A percentile compares a stretch with the other conserved stretches of the same genome.
These are phyloP conservation scores for Craniophora ligustri DNA, from an alignment of 2,888 invertebrate genomes.

Conservation along the genomic window DNA sequence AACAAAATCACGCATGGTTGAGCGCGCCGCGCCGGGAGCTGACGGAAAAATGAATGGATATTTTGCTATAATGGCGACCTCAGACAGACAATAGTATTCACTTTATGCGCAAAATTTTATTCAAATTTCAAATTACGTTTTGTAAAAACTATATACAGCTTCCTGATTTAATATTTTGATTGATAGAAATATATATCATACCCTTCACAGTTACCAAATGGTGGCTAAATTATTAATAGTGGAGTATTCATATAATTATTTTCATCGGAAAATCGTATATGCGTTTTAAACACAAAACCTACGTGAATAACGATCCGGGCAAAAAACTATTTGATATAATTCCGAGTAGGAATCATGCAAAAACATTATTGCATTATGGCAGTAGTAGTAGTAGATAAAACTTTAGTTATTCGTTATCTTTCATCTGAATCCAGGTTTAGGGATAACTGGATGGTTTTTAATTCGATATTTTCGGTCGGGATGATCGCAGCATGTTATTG, in stretches of 20 bases:
- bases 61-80: constrained; percentile 81
- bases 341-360: too few relatives aligned
- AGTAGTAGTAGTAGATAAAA: too few relatives aligned
- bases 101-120: constrained; percentile 40
- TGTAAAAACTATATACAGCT: constrained; percentile 2
- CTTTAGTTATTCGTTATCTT: not conserved
- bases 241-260: too few relatives aligned
- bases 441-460: constrained; percentile 18
- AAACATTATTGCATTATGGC: too few relatives aligned
- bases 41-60: constrained; percentile 82
- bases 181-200: not conserved
- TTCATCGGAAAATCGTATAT: too few relatives aligned
- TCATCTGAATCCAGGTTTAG: not conserved
- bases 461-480: constrained; percentile 39
- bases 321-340: too few relatives aligned
- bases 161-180: not conserved
- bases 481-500: constrained; percentile 49
- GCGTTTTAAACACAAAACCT: too few relatives aligned
- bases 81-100: constrained; percentile 63
- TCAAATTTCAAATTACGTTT: constrained; percentile 31
- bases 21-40: constrained; percentile 73
- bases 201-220: too few relatives aligned
- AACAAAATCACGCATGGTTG: constrained; percentile 85
- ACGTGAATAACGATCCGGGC: too few relatives aligned
- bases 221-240: too few relatives aligned